phyloP scores from a whole-genome alignment of 2,113 vertebrate species.

The Phyllostomus discolor region DNA sequence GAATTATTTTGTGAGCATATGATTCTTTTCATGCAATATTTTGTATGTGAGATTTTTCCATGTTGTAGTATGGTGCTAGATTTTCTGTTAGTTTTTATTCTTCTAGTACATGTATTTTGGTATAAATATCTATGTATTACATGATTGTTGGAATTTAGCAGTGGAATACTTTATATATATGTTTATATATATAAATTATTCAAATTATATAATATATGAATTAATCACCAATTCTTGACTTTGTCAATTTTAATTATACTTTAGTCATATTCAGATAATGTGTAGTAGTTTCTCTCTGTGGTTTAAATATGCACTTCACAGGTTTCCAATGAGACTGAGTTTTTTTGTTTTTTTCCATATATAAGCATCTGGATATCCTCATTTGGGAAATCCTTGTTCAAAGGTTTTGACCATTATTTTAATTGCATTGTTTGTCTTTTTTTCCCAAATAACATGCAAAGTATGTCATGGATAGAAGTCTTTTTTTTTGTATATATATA shows the following conservation, averaged over 20 bases:
- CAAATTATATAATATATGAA: too few species aligned
- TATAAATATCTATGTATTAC: neutral
- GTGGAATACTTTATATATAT: neutral
- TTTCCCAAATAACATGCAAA: neutral
- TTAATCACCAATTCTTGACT: neutral
- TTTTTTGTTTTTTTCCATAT: neutral
- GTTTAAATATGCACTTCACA: neutral
- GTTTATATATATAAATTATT: too few species aligned
- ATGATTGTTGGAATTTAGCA: neutral
- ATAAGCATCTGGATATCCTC: neutral
- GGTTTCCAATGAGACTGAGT: neutral
- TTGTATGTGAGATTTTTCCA: neutral
- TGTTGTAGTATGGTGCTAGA: neutral
- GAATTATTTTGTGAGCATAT: neutral
- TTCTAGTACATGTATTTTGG: neutral
- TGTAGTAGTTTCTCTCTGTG: neutral
- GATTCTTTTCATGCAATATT: neutral
- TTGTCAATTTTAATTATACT: neutral
- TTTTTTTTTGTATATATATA: neutral
- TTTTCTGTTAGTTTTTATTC: conserved; percentile 7
- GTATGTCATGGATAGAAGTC: neutral
- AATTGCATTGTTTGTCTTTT: neutral
- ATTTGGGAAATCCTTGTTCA: neutral
- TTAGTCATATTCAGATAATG: neutral
- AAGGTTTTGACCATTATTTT: neutral